Evolutionary conservation across 2,888 invertebrate species (phyloP).

Genomic region (Leptinotarsa tumamoca): DNA sequence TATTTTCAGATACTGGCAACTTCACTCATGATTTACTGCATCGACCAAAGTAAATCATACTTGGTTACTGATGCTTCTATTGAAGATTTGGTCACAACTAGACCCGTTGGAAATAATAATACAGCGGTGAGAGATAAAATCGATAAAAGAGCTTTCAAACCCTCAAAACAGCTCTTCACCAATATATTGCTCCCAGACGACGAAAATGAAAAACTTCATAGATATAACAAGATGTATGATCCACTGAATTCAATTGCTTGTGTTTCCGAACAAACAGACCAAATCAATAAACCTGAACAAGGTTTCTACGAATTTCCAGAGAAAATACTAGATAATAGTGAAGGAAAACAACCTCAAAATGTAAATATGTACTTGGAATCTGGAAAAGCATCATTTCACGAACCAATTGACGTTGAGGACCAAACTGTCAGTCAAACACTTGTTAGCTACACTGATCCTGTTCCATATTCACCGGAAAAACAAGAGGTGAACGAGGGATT

Average conservation of each 20-base stretch:
- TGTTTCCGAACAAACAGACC: not conserved
- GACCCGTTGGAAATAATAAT: conserved; percentile 22
- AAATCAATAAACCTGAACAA: not conserved
- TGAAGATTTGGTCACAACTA: conserved; percentile 30
- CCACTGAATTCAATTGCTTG: not conserved
- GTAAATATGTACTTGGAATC: not conserved
- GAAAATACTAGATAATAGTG: not conserved
- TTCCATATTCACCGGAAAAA: not conserved
- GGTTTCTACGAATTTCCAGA: not conserved
- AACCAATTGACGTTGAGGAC: not conserved
- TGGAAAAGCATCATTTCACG: not conserved
- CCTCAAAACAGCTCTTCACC: conserved; percentile 38
- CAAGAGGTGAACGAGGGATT: not conserved
- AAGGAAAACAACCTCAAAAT: not conserved
- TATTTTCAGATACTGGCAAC: conserved; percentile 28
- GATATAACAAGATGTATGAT: not conserved
- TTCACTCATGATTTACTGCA: not conserved
- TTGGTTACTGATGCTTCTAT: conserved; percentile 7
- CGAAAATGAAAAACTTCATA: conserved; percentile 2
- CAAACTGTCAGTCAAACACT: not conserved
- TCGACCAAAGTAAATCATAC: conserved; percentile 6
- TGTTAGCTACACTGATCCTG: not conserved
- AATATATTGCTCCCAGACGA: conserved; percentile 7
- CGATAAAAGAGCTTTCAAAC: conserved; percentile 29
- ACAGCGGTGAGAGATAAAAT: not conserved